phyloP scores from a whole-genome alignment of 2,797 vertebrate species.

The Bradypus variegatus region DNA sequence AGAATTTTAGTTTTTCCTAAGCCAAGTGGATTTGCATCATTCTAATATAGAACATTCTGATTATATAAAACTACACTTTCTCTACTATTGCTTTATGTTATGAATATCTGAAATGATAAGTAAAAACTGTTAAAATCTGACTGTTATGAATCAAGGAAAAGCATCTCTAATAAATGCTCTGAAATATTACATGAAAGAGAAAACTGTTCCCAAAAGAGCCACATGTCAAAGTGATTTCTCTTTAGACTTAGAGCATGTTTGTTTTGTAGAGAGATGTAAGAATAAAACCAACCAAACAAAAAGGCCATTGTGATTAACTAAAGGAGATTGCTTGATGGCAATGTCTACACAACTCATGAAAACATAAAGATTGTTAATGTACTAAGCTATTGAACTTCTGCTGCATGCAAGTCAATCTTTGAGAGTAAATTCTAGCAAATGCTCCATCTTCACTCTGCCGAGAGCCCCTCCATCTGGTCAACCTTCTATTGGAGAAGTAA shows the following conservation, averaged over 20 bases:
- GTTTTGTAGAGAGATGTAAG: background rate
- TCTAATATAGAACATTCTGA: background rate
- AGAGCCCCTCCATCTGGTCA: background rate
- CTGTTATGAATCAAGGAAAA: background rate
- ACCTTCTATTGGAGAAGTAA: background rate
- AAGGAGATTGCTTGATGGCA: background rate
- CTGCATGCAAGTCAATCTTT: background rate
- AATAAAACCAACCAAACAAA: background rate
- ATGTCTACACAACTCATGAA: background rate
- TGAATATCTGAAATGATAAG: background rate
- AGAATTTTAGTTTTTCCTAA: constrained; percentile 3
- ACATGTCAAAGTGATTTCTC: background rate
- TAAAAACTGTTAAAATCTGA: background rate
- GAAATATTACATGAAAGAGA: background rate
- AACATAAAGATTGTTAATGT: background rate
- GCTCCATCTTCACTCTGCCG: background rate
- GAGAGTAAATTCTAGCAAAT: too few species aligned
- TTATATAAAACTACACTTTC: background rate
- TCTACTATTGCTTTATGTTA: background rate
- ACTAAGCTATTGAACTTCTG: background rate
- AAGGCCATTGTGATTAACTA: background rate
- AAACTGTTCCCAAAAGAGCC: background rate
- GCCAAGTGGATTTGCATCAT: background rate
- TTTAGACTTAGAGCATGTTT: background rate
- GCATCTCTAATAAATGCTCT: background rate